Percentiles rank a stretch among this genome's conserved stretches.
Conservation (phyloP, 2,113 vertebrate genomes). For the Tor tambroides region DNA sequence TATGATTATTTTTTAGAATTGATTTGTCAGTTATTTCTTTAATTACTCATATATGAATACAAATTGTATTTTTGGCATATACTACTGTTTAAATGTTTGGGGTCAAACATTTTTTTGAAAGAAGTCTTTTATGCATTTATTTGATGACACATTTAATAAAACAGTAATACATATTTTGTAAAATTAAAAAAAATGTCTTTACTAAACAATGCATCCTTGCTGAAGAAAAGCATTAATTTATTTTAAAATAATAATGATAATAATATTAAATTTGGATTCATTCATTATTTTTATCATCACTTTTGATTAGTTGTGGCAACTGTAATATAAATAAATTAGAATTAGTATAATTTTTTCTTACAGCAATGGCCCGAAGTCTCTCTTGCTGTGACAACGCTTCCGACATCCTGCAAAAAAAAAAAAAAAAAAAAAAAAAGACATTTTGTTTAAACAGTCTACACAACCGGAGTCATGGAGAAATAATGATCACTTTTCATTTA, state of each 20-base stretch:
- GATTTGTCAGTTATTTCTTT: too few species aligned
- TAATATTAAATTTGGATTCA: too few species aligned
- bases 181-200: background rate
- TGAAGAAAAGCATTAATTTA: too few species aligned
- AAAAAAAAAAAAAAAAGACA: slow-evolving; percentile 35
- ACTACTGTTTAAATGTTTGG: background rate
- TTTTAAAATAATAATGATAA: too few species aligned
- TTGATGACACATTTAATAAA: background rate
- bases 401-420: slow-evolving; percentile 74
- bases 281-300: background rate
- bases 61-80: background rate
- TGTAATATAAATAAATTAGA: background rate
- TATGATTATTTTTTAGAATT: too few species aligned
- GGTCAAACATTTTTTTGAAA: background rate
- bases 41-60: too few species aligned
- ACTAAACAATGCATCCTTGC: too few species aligned
- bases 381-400: slow-evolving; percentile 78
- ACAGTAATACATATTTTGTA: background rate
- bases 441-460: background rate
- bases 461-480: background rate
- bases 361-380: slow-evolving; percentile 78
- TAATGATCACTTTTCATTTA: slow-evolving; percentile 23
- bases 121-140: background rate
- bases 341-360: slow-evolving; percentile 61
- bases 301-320: background rate